Percentiles rank a stretch among this genome's conserved stretches.
phyloP scores from a whole-genome alignment of 2,113 vertebrate species.

The Fulmarus glacialis region DNA sequence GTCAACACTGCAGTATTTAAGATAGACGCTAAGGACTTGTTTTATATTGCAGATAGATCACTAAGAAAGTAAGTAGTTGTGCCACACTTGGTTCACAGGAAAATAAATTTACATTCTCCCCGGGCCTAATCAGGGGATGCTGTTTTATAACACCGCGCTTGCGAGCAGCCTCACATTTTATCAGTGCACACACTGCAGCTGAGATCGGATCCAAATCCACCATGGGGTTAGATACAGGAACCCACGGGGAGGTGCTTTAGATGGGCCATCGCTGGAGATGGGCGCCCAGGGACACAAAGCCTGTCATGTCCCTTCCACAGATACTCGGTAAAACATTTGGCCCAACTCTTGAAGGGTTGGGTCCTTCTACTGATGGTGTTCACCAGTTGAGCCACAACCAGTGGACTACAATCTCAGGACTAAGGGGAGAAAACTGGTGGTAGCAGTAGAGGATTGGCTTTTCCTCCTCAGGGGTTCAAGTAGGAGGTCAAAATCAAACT shows the following conservation, averaged over 20 bases:
- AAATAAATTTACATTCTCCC: constrained; percentile 42
- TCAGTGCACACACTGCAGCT: not conserved
- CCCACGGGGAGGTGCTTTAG: fast-evolving
- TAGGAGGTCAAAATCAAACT: not conserved
- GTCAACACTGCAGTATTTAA: constrained; percentile 64
- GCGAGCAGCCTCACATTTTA: not conserved
- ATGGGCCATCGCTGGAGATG: not conserved
- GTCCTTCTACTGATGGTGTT: not conserved
- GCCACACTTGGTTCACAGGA: constrained; percentile 29
- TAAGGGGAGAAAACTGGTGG: not conserved
- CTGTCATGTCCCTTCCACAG: not conserved
- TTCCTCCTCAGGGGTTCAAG: not conserved
- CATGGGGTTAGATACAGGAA: fast-evolving
- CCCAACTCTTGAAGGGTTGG: not conserved
- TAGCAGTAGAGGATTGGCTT: not conserved
- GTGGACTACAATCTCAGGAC: not conserved
- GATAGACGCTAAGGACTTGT: constrained; percentile 48
- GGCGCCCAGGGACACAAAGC: not conserved
- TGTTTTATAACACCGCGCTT: not conserved
- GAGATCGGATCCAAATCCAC: not conserved
- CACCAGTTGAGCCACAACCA: not conserved
- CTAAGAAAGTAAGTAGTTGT: constrained; percentile 54
- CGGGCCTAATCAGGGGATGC: not conserved
- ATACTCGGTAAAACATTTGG: not conserved
- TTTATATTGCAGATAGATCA: constrained; percentile 48